phyloP scores from a whole-genome alignment of 2,113 vertebrate genomes.

The Microcebus lehilahytsara region DNA sequence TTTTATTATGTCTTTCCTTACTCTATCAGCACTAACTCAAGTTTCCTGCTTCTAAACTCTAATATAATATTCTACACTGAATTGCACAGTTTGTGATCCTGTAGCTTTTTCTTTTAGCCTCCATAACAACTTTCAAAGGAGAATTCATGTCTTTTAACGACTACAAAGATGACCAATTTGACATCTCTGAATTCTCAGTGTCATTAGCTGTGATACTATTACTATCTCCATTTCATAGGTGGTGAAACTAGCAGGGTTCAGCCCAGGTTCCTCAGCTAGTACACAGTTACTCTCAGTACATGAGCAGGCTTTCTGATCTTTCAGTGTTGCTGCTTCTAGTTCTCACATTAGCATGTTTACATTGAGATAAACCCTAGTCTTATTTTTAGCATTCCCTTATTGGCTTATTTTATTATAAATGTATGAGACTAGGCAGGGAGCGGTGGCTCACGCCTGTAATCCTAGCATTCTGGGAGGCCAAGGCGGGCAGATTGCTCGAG shows the following conservation, averaged over 20 bases:
- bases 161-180: background rate
- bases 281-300: no score
- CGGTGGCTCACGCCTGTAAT: no score
- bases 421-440: background rate
- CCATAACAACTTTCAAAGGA: background rate
- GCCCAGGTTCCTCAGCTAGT: background rate
- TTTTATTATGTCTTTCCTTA: background rate
- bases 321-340: background rate
- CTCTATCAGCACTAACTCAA: background rate
- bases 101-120: background rate
- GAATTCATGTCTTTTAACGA: background rate
- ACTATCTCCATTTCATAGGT: background rate
- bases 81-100: background rate
- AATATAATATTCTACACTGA: background rate
- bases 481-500: no score
- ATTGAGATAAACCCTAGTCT: background rate
- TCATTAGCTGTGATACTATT: background rate
- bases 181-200: background rate
- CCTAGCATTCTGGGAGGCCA: no score
- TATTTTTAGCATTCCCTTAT: background rate
- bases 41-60: background rate
- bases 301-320: background rate
- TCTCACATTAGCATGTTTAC: background rate
- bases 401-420: background rate
- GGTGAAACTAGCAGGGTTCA: background rate